Base-by-base conservation (phyloP, 1,140 invertebrate species). In the Drosophila nebulosa region DNA sequence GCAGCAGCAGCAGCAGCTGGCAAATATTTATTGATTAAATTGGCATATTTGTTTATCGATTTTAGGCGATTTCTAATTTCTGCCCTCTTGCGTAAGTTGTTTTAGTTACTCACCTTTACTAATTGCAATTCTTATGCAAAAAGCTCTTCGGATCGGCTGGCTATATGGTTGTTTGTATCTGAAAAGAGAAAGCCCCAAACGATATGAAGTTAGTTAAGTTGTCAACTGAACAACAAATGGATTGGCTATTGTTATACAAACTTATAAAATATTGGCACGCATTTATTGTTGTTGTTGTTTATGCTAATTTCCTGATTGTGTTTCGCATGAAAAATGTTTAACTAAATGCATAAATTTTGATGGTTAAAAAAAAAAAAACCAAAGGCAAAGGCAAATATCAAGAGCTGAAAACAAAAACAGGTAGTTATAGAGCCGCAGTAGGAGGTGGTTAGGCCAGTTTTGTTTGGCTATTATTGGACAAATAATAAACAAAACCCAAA, bases 1-100 rank as follows among this genome's bases (percentile, higher is more conserved):
- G 30, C 30, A 12, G 10, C 30, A 32, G 30, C 27, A 30, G 27
- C 60, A 78, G 71, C 73, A 69, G 42, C 63, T 78, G 69, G 78
- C 59, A 81, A 88, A 85, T 88, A 81, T 85, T 88, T 85, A 85
- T 85, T 64, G 59, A 86, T 73, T 81, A 69, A 81, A 85, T 75
- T 85, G 74, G 69, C 81, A 86, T 74, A 75, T 88, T 81, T 78
- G 67, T 64, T 67, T 22, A 27, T 52, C 52, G 12, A 14, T 53
- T 39, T 46, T 10, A 21, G 39, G 26, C 18, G 27, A 53, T 63
- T 16, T 53, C 22, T 39, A 46, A 6, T 60, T 10, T n/a, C 32
- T 21, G 16, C 27, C 24, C 36, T 18, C 56, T 73, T 64, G 64
- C 30, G 36, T 57, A 64, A 64, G 30, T 66, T 55, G 35, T 32